Evolutionary conservation across 2,888 invertebrate species (phyloP).

Genomic region (Gortyna flavago): DNA sequence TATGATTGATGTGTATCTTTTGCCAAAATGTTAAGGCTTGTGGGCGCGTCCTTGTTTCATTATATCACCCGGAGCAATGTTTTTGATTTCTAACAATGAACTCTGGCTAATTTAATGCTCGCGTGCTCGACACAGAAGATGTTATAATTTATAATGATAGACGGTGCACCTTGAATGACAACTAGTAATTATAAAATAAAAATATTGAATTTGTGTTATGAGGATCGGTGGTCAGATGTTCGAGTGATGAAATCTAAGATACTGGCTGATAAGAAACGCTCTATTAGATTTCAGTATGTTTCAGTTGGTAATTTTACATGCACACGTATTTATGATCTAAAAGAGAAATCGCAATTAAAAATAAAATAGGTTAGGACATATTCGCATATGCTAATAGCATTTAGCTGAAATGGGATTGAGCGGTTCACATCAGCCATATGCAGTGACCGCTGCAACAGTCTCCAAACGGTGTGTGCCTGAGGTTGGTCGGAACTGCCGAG

Average conservation of each 20-base stretch:
- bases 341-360: background rate
- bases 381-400: background rate
- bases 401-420: no score
- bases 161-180: constrained; percentile 62
- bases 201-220: constrained; percentile 51
- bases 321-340: no score
- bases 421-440: no score
- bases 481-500: no score
- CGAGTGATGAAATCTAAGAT: constrained; percentile 35
- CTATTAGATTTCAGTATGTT: background rate
- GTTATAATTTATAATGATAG: constrained; percentile 67
- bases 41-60: constrained; percentile 73
- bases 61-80: constrained; percentile 66
- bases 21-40: constrained; percentile 75
- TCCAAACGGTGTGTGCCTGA: background rate
- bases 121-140: constrained; percentile 65
- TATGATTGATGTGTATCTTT: constrained; percentile 82
- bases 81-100: constrained; percentile 66
- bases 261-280: constrained; percentile 20
- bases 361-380: background rate
- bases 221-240: constrained; percentile 38
- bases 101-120: constrained; percentile 66
- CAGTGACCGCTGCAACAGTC: background rate
- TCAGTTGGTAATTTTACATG: background rate
- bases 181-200: constrained; percentile 63